Conservation (phyloP, 1,140 invertebrate genomes). For the Euglossa dilemma region DNA sequence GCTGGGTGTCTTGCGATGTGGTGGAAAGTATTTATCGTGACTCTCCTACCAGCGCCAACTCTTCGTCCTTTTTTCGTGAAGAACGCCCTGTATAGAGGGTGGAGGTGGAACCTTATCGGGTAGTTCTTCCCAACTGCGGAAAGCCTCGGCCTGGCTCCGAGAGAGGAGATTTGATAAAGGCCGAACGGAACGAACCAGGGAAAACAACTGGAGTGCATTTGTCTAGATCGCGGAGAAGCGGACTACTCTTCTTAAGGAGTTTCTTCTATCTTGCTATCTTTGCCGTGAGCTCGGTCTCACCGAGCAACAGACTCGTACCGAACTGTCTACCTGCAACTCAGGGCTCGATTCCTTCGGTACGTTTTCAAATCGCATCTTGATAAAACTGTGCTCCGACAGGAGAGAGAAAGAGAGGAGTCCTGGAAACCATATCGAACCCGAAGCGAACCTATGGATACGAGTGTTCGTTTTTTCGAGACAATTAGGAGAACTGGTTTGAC, state of each 20-base stretch:
- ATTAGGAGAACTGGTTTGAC: too few species aligned
- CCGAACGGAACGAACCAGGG: constrained; percentile 71
- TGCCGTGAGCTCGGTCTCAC: constrained; percentile 62
- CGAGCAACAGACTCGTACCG: constrained; percentile 65
- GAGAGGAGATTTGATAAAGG: constrained; percentile 78
- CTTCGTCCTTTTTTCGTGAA: constrained; percentile 71
- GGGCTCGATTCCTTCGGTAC: constrained; percentile 6
- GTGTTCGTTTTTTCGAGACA: too few species aligned
- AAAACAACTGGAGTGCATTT: constrained; percentile 80
- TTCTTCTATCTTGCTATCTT: constrained; percentile 75
- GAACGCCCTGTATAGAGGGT: constrained; percentile 54
- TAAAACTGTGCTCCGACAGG: background rate
- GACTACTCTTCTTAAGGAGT: constrained; percentile 77
- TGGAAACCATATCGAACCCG: too few species aligned
- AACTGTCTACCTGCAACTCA: constrained; percentile 46
- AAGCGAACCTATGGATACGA: too few species aligned
- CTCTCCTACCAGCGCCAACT: constrained; percentile 45
- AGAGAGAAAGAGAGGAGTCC: too few species aligned
- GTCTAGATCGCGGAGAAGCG: constrained; percentile 75
- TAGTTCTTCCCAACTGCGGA: constrained; percentile 65
- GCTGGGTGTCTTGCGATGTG: constrained; percentile 64
- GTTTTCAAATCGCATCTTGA: constrained; percentile 30
- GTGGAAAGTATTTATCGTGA: constrained; percentile 74
- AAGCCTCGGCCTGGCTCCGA: constrained; percentile 64
- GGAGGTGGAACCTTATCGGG: constrained; percentile 70